Conservation (phyloP, 2,888 invertebrate species). For the Caenorhabditis auriculariae region DNA sequence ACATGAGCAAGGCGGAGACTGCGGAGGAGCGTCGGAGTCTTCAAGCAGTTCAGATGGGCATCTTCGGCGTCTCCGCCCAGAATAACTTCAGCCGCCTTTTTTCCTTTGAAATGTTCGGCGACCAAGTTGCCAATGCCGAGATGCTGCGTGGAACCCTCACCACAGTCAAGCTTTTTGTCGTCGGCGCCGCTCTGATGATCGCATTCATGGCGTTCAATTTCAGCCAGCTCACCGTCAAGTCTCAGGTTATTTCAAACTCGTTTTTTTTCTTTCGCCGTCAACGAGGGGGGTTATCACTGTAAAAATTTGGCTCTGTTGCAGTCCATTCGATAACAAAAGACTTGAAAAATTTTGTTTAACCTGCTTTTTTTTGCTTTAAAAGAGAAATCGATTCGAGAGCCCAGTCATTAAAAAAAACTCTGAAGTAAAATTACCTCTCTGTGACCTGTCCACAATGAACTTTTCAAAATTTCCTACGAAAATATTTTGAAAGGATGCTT, state of each 20-base stretch:
- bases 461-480: background rate
- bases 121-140: slow-evolving; percentile 57
- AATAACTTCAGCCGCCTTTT: slow-evolving; percentile 40
- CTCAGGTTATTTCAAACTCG: too few species aligned
- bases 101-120: slow-evolving; percentile 53
- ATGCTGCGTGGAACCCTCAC: slow-evolving; percentile 53
- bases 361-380: too few species aligned
- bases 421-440: too few species aligned
- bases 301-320: too few species aligned
- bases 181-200: slow-evolving; percentile 46
- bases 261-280: too few species aligned
- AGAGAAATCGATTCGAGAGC: too few species aligned
- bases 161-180: slow-evolving; percentile 49
- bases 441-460: background rate
- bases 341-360: too few species aligned
- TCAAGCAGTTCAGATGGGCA: slow-evolving; percentile 43
- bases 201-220: slow-evolving; percentile 53
- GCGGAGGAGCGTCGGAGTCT: slow-evolving; percentile 32
- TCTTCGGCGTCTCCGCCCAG: slow-evolving; percentile 35
- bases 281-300: too few species aligned
- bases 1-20: slow-evolving; percentile 44
- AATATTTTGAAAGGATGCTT: too few species aligned
- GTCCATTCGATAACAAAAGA: too few species aligned
- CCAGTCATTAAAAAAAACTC: too few species aligned
- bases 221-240: slow-evolving; percentile 37